Percentiles rank a stretch among this genome's conserved stretches.
Conservation (phyloP, 2,888 invertebrate genomes). For the Macropis europaea region DNA sequence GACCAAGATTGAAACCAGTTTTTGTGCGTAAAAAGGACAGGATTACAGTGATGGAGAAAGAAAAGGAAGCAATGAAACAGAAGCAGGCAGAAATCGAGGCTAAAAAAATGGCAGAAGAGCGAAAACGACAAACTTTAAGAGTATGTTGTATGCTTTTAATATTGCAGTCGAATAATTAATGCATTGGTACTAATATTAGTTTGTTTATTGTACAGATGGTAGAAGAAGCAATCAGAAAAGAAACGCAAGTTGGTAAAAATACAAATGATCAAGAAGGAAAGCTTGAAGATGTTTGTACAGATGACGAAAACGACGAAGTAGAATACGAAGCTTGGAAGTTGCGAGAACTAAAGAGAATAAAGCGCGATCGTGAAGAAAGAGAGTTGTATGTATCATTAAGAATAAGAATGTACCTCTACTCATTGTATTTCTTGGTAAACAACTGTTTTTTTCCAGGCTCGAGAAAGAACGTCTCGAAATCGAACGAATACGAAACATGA, state of each 20-base stretch:
- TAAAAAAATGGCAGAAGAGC: constrained; percentile 92
- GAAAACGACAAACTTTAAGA: constrained; percentile 92
- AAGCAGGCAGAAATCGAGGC: constrained; percentile 92
- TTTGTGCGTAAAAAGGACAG: constrained; percentile 96
- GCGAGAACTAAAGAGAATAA: constrained; percentile 96
- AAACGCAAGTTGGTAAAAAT: constrained; percentile 82
- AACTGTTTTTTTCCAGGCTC: constrained; percentile 81
- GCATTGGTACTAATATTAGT: constrained; percentile 1
- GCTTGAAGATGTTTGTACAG: constrained; percentile 93
- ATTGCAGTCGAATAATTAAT: constrained; percentile 1
- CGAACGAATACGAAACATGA: constrained; percentile 94
- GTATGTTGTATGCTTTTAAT: constrained; percentile 68
- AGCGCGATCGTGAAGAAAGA: constrained; percentile 96
- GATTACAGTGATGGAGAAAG: constrained; percentile 96
- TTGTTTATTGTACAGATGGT: constrained; percentile 83
- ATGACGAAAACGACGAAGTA: constrained; percentile 97
- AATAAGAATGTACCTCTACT: neutral
- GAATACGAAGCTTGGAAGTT: constrained; percentile 99
- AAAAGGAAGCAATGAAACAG: constrained; percentile 91
- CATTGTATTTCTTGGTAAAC: constrained; percentile 60
- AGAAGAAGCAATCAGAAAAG: constrained; percentile 93
- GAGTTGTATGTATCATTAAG: constrained; percentile 86
- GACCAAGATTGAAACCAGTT: constrained; percentile 95
- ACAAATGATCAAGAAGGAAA: constrained; percentile 88
- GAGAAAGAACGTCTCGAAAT: constrained; percentile 94